Evolutionary conservation across 2,888 invertebrate genomes (phyloP).

Genomic region (Nesidiocoris tenuis): DNA sequence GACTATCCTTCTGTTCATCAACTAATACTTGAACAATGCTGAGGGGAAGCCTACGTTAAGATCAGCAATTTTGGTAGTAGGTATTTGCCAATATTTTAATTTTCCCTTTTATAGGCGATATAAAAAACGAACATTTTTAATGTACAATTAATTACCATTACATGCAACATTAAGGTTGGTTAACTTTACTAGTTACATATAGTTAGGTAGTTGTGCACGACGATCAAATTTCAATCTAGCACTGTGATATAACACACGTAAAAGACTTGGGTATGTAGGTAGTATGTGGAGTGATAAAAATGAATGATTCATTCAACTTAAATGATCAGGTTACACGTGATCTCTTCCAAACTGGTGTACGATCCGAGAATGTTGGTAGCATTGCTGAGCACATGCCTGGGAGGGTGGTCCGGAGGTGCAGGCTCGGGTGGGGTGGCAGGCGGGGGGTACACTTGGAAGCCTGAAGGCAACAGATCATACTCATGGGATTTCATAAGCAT

Average conservation of each 20-base stretch:
- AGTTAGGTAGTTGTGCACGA: slow-evolving; percentile 16
- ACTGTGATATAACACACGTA: slow-evolving; percentile 23
- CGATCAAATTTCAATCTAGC: slow-evolving; percentile 19
- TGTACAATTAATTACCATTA: slow-evolving; percentile 11
- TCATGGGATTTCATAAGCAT: too few species aligned
- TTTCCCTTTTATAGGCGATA: slow-evolving; percentile 21
- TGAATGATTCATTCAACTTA: slow-evolving; percentile 13
- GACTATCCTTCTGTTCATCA: not conserved
- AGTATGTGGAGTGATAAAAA: not conserved
- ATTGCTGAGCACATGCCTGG: slow-evolving; percentile 52
- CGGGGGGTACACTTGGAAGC: slow-evolving; percentile 80
- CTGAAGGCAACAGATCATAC: slow-evolving; percentile 56
- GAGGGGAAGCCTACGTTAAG: slow-evolving; percentile 23
- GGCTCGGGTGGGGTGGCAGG: slow-evolving; percentile 83
- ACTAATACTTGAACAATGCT: slow-evolving; percentile 35
- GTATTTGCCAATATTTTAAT: too few species aligned
- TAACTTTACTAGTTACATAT: slow-evolving; percentile 30
- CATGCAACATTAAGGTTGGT: slow-evolving; percentile 29
- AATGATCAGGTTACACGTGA: slow-evolving; percentile 60
- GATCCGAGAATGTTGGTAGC: slow-evolving; percentile 51
- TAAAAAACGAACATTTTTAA: slow-evolving; percentile 24
- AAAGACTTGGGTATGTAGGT: not conserved
- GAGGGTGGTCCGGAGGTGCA: slow-evolving; percentile 75
- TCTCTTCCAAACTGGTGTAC: slow-evolving; percentile 65
- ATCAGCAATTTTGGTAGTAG: slow-evolving; percentile 19